Evolutionary conservation across 2,888 invertebrate species (phyloP).

Genomic region (Myopa testacea): DNA sequence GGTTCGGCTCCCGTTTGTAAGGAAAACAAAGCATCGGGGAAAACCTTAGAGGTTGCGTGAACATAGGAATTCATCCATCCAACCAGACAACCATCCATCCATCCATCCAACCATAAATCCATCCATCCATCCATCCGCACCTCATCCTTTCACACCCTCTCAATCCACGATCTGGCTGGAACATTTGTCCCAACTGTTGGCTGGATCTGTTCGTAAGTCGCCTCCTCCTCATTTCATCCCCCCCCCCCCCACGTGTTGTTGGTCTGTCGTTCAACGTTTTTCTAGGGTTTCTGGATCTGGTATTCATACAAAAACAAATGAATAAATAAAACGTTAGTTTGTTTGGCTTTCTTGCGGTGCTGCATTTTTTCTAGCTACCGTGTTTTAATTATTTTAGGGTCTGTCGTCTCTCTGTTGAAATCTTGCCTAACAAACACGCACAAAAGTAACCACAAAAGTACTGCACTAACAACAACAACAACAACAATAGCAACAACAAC

Average conservation of each 20-base stretch:
- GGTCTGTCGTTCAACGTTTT: constrained; percentile 18
- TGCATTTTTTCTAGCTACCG: constrained; percentile 20
- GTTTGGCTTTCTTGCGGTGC: neutral
- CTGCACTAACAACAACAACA: neutral
- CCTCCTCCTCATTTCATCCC: neutral
- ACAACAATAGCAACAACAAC: neutral
- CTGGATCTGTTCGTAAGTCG: neutral
- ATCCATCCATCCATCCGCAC: too few species aligned
- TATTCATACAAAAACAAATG: too few species aligned
- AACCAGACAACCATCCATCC: neutral
- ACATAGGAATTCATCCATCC: neutral
- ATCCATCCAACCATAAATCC: neutral
- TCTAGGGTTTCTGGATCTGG: neutral
- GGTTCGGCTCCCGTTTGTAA: neutral
- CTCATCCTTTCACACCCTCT: neutral
- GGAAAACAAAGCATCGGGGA: neutral
- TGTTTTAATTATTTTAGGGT: neutral
- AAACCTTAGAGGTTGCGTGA: neutral
- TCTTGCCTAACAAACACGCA: neutral
- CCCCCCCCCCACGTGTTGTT: neutral
- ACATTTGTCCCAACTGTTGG: neutral
- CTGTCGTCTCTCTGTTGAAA: neutral
- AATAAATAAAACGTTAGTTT: constrained; percentile 3
- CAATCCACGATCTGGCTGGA: neutral
- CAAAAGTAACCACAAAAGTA: neutral